phyloP scores from a whole-genome alignment of 2,797 vertebrate species.

The Siniperca scherzeri region DNA sequence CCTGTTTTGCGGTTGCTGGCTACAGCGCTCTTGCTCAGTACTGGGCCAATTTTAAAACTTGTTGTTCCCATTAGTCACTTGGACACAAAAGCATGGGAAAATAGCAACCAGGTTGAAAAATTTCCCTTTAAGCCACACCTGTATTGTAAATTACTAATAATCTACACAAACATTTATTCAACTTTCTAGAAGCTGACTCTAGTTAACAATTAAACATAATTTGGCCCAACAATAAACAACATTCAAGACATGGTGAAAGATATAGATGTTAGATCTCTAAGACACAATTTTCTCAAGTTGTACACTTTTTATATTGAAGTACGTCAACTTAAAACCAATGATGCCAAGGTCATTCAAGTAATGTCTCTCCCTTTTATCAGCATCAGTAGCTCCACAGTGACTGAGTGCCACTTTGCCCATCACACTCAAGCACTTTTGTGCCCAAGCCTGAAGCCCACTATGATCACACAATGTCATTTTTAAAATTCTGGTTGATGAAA shows the following conservation, averaged over 20 bases:
- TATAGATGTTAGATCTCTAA: slow-evolving; percentile 64
- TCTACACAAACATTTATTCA: slow-evolving; percentile 47
- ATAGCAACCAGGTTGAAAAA: too few relatives aligned
- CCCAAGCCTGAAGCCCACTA: slow-evolving; percentile 64
- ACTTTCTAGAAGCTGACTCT: slow-evolving; percentile 46
- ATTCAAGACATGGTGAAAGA: slow-evolving; percentile 69
- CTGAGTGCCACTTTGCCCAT: slow-evolving; percentile 75
- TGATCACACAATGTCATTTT: slow-evolving; percentile 54
- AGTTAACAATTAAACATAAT: slow-evolving; percentile 69
- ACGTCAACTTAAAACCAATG: slow-evolving; percentile 71
- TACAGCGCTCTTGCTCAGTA: too few relatives aligned
- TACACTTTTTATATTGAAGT: slow-evolving; percentile 71
- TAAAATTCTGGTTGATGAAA: slow-evolving; percentile 48
- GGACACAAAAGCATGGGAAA: too few relatives aligned
- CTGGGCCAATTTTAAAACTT: too few relatives aligned
- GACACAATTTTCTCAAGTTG: slow-evolving; percentile 68
- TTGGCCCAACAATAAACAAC: slow-evolving; percentile 62
- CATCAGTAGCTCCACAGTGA: slow-evolving; percentile 68
- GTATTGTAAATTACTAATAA: slow-evolving; percentile 43
- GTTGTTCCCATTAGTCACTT: too few relatives aligned
- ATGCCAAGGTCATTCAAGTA: slow-evolving; percentile 83
- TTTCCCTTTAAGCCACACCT: neutral
- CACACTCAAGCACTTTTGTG: slow-evolving; percentile 81
- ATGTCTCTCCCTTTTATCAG: slow-evolving; percentile 76
- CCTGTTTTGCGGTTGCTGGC: too few relatives aligned